Base-by-base conservation (phyloP, 2,113 vertebrate species). In the Corythornis vintsioides region DNA sequence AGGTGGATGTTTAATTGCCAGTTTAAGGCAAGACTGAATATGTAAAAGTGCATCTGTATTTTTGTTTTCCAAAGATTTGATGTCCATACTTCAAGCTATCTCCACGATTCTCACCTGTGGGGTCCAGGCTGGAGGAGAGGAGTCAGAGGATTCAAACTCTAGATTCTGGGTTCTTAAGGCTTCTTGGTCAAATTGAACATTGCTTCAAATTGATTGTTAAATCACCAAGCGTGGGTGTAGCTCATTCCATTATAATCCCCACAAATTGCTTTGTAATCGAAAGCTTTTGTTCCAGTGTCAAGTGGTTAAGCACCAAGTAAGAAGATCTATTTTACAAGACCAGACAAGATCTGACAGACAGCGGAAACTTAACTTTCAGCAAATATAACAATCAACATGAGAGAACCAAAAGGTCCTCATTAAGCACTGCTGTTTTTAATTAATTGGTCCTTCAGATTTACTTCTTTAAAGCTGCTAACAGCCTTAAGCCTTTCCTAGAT, bases 361-460 rank as follows among this genome's bases (percentile, higher is more conserved):
- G 90, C 29, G 93, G 96, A 97, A 96, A 94, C 92, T 80, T 92
- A 94, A 96, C 92, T 81, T 97, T 97, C 96, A 96, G 92, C 95
- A 97, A 96, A 96, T 96, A 97, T 97, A 96, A 97, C 93, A 96
- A 95, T 97, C 96, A 97, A 97, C 97, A 95, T 60, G 73, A 87
- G 88, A 90, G 91, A 95, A 96, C 93, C 73, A 93, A 96, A 94
- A 94, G 86, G 92, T 97, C 95, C 97, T 98, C 96, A 96, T 97
- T 97, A 98, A 98, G 95, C 97, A 96, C 94, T 93, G 96, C 95
- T 98, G 98, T 96, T 98, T 98, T 98, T 98, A 98, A 98, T 99
- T 98, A 98, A 98, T 98, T 98, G 98, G 98, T 98, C 98, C 98
- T 98, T 98, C 98, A 98, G 98, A 97, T 96, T 95, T 95, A 96